A percentile compares a stretch with the other conserved stretches of the same genome.
These are phyloP conservation scores for Drosophila kambysellisi DNA, from an alignment of 2,888 invertebrate genomes.

Conservation along the genomic window DNA sequence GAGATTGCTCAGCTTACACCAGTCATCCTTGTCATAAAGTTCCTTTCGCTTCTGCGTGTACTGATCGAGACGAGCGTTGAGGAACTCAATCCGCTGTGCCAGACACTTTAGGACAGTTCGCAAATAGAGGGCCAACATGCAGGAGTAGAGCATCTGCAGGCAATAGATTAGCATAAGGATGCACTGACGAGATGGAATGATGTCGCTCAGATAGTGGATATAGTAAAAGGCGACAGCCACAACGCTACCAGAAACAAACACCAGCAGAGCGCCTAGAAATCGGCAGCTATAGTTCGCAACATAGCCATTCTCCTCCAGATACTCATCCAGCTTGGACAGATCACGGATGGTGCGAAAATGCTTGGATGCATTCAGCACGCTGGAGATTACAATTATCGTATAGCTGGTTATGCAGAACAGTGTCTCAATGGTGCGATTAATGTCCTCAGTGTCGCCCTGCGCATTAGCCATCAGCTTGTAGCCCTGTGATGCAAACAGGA, in stretches of 20 bases:
- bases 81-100: slow-evolving; percentile 66
- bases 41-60: slow-evolving; percentile 49
- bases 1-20: slow-evolving; percentile 74
- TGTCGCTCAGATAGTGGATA: slow-evolving; percentile 59
- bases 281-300: slow-evolving; percentile 58
- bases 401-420: slow-evolving; percentile 76
- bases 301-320: slow-evolving; percentile 60
- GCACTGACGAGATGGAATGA: slow-evolving; percentile 37
- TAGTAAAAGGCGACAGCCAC: slow-evolving; percentile 72
- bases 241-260: slow-evolving; percentile 40
- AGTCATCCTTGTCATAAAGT: slow-evolving; percentile 54
- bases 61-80: slow-evolving; percentile 62
- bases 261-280: slow-evolving; percentile 37
- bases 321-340: slow-evolving; percentile 69
- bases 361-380: slow-evolving; percentile 60
- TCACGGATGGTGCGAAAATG: slow-evolving; percentile 71
- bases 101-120: slow-evolving; percentile 65
- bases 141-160: slow-evolving; percentile 70
- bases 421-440: slow-evolving; percentile 79
- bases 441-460: slow-evolving; percentile 75
- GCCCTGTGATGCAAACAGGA: slow-evolving; percentile 55
- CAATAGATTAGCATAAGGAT: slow-evolving; percentile 64
- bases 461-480: slow-evolving; percentile 61
- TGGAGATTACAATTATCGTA: slow-evolving; percentile 67
- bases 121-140: slow-evolving; percentile 70